Evolutionary conservation across 2,797 vertebrate species (phyloP), one percentile per base, ranked within the genome.

Genomic region (Ptychadena robeensis): DNA sequence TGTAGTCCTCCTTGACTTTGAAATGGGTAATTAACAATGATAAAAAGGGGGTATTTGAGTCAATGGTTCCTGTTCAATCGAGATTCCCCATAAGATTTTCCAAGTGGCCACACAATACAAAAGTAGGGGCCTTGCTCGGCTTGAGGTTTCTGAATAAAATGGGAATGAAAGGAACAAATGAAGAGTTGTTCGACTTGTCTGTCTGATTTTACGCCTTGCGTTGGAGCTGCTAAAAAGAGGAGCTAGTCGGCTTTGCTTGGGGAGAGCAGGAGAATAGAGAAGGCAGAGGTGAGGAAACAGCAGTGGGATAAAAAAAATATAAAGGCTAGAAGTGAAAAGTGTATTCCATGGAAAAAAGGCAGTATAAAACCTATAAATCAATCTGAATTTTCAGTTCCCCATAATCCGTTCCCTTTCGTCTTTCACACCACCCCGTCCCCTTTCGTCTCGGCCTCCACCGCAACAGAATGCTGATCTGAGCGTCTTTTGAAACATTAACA

Each of bases 401-500:
- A 25, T 31, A 68, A 87, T 76, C 76, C 85, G 83, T 32, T 63
- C 40, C 72, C 32, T 84, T 40, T 74, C 48, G 85, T 30, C 57
- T 75, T 75, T 15, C 76, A 0, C 2, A 25, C 64, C 72, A 78
- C 59, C 35, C 37, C 22, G 30, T 5, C 15, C 11, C 32, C 27
- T 34, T 64, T 15, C 9, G 66, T 31, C 61, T 14, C 35, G 11
- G 64, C 37, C 81, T 86, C 85, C 0, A 0, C 87, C 69, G 77
- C 86, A 83, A 85, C 79, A 87, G 89, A 88, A 84, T 84, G 90
- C 89, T 89, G 89, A 88, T 89, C 87, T 73, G 18, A 82, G 88
- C 88, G 88, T 86, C 91, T 90, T 88, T 86, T 80, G 73, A 85
- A 89, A 82, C 90, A 90, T 92, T 92, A 91, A 91, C 90, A 91